A percentile compares a stretch with the other conserved stretches of the same genome.
Conservation (phyloP, 2,113 vertebrate genomes). For the Xenopus laevis region DNA sequence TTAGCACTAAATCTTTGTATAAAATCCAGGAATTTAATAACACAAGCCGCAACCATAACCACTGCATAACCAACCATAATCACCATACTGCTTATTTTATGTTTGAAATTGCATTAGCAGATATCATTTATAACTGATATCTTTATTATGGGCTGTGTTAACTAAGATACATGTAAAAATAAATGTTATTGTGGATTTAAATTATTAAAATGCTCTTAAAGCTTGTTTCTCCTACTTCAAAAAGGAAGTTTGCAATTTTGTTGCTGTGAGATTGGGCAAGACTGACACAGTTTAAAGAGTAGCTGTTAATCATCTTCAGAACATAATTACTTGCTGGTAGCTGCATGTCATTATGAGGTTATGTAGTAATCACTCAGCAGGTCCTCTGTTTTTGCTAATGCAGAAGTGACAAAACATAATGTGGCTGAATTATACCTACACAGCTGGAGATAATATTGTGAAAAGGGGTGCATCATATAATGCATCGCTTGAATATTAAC, state of each 20-base stretch:
- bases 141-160: too few species aligned
- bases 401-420: conserved; percentile 53
- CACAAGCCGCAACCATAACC: too few species aligned
- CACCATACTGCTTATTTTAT: too few species aligned
- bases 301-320: conserved; percentile 62
- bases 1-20: too few species aligned
- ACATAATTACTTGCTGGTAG: conserved; percentile 62
- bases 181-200: too few species aligned
- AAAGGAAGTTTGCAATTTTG: background rate
- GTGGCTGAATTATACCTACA: conserved; percentile 44
- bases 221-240: background rate
- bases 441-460: conserved; percentile 44
- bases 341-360: conserved; percentile 68
- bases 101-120: too few species aligned
- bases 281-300: conserved; percentile 42
- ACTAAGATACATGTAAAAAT: too few species aligned
- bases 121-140: too few species aligned
- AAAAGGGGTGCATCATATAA: conserved; percentile 15
- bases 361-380: conserved; percentile 62
- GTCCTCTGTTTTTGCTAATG: conserved; percentile 44
- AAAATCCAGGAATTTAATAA: too few species aligned
- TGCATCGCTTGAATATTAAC: conserved; percentile 25
- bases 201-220: background rate
- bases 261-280: background rate
- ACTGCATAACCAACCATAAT: too few species aligned